Evolutionary conservation across 2,888 invertebrate genomes (phyloP), one percentile per base, ranked within the genome.

Genomic region (Andrena camellia): DNA sequence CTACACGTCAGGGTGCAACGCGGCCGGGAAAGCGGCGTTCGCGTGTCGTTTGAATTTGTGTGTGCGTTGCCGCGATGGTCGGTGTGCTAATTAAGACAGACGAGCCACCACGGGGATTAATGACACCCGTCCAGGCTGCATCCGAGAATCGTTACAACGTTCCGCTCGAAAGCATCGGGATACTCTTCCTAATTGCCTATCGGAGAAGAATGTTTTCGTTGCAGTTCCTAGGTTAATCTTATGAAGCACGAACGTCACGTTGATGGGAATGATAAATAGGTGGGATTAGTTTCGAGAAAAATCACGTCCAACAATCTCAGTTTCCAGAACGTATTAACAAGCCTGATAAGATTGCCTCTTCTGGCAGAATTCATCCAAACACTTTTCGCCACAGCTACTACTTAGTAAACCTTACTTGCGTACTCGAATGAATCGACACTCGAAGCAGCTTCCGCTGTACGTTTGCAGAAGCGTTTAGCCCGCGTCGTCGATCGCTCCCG

Each of bases 51-150:
- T 59, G 74, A 62, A 35, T 54, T 54, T 48, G 52, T 20, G 59
- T 68, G 78, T 60, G 60, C 23, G 59, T 13, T 29, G 66, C 35
- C 17, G 59, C 42, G 75, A 8, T 59, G 75, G 59, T 52, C 81
- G 81, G 64, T 76, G 75, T 79, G 74, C 89, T 90, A 90, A 90
- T 90, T 91, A 91, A 90, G 89, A 91, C 86, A 82, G 87, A 91
- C 87, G 86, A 89, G 84, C 76, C 63, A 70, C 81, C 85, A 64
- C 60, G 68, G 81, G 85, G 85, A 89, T 91, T 91, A 90, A 90
- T 88, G 86, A 89, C 86, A 83, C 86, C 82, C 82, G 64, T 67
- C 85, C 68, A 74, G 73, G 71, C 82, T 80, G 52, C 77, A 72
- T 77, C 78, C 59, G 64, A 72, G 60, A 78, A 68, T 64, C 75